Evolutionary conservation across 1,140 invertebrate species (phyloP).

Genomic region (Trigoniulus corallinus): DNA sequence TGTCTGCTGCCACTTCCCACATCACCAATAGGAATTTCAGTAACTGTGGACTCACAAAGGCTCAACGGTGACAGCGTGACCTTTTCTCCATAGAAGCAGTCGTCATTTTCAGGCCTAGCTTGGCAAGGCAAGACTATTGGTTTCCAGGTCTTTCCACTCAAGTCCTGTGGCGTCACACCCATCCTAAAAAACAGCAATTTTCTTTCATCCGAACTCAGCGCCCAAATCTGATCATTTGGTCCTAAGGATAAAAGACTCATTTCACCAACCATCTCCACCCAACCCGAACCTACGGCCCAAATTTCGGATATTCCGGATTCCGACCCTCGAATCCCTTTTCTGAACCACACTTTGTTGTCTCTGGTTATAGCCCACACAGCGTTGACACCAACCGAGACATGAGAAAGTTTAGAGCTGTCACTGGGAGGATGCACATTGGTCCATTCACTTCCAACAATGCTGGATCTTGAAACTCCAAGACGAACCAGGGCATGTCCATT

Average conservation of each 20-base stretch:
- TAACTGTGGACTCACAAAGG: too few species aligned
- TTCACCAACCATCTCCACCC: slow-evolving; percentile 46
- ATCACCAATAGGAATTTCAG: too few species aligned
- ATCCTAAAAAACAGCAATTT: slow-evolving; percentile 52
- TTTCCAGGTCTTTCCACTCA: slow-evolving; percentile 74
- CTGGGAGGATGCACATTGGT: slow-evolving; percentile 55
- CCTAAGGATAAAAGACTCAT: slow-evolving; percentile 67
- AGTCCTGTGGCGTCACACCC: slow-evolving; percentile 53
- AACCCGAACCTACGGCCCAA: slow-evolving; percentile 51
- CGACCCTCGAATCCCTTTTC: slow-evolving; percentile 50
- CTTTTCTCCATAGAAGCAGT: too few species aligned
- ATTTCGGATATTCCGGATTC: slow-evolving; percentile 17
- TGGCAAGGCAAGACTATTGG: slow-evolving; percentile 17
- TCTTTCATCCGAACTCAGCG: slow-evolving; percentile 49
- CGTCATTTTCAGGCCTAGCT: too few species aligned
- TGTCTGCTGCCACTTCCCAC: neutral
- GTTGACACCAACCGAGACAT: slow-evolving; percentile 66
- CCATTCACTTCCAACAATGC: slow-evolving; percentile 50
- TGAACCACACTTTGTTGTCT: slow-evolving; percentile 73
- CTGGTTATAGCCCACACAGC: slow-evolving; percentile 71
- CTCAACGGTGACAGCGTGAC: too few species aligned
- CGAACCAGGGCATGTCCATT: slow-evolving; percentile 62
- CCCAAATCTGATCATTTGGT: slow-evolving; percentile 58
- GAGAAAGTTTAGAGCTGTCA: slow-evolving; percentile 42
- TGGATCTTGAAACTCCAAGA: slow-evolving; percentile 52